Base-by-base conservation (phyloP, 2,888 invertebrate genomes). In the Gastrophysa polygoni region DNA sequence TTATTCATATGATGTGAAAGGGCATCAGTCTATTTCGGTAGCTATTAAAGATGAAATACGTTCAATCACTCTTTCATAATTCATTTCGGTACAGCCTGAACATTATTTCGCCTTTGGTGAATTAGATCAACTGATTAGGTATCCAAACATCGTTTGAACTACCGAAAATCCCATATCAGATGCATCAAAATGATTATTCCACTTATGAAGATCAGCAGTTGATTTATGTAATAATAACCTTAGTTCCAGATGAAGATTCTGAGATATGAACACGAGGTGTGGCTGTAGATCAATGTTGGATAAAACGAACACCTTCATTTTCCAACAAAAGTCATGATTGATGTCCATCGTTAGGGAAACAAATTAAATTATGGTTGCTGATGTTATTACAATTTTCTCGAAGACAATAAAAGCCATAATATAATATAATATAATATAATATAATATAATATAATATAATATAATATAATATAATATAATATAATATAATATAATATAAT, bases 101-200 rank as follows among this genome's bases (percentile, higher is more conserved):
- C 14, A 38, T 38, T n/a, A n/a, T n/a, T 38, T 38, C 14, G 38
- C 38, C 38, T 38, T 38, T 38, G 38, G 38, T 38, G 14, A 38
- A 38, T 38, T 38, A 38, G 38, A 38, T 38, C 38, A 38, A n/a
- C 38, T 11, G 38, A 38, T 38, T 38, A 38, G 38, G 38, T 38
- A 38, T 38, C 38, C 38, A 38, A 38, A 38, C 38, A 38, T 38
- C 38, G 38, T 38, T 38, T 38, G 38, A 38, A 38, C 38, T 38
- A 38, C 38, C 38, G 38, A 38, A 38, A 38, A 14, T 38, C 14
- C 14, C n/a, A 38, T 38, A 38, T 14, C 14, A 38, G 38, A 38
- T 38, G 38, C 38, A 38, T 38, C 38, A 38, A 38, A 38, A 38
- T 38, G 38, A 38, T 38, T 38, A 38, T 38, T 38, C 38, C 38